Evolutionary conservation across 1,140 invertebrate genomes (phyloP), one percentile per base, ranked within the genome.

Genomic region (Uloborus diversus): DNA sequence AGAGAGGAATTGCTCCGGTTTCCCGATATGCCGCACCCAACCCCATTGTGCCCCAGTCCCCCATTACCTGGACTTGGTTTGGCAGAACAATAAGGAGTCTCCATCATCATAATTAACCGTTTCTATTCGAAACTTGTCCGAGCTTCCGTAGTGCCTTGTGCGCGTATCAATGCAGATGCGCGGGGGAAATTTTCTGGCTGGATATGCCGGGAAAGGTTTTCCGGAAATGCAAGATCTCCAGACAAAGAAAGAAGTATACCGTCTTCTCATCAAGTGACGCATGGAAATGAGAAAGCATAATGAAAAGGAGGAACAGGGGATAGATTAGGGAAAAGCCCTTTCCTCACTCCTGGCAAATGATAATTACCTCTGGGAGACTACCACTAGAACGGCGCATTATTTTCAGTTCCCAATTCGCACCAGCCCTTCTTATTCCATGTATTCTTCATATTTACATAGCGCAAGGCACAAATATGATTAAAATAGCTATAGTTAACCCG

Each of bases 251-350:
- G 71, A 75, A 75, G 71, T 75, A n/a, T n/a, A 59, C 42, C 57
- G 73, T 65, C 73, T 76, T 65, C 73, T 66, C 73, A 76, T 76
- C 73, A 76, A 76, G 73, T 65, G 73, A 76, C 73, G 73, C 73
- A 76, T 76, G 61, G 73, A 76, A 76, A 76, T 76, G 73, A 76
- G 73, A 62, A 76, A 76, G 73, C 61, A 76, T 76, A 76, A 76
- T 76, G 73, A 76, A 76, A 76, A 76, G 73, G 73, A 76, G 73
- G 49, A 76, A 57, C 73, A 65, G 73, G 73, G 73, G 73, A 65
- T 53, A 76, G 73, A 76, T 76, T 76, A 76, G 73, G 51, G 73
- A 56, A 66, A 76, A 76, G 73, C 73, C 73, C 73, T 76, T 65
- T 76, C 73, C 73, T 35, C 59, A 76, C 73, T 76, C 61, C 59